A percentile compares a stretch with the other conserved stretches of the same genome.
Evolutionary conservation across 2,797 vertebrate genomes (phyloP).

Genomic region (Miichthys miiuy): DNA sequence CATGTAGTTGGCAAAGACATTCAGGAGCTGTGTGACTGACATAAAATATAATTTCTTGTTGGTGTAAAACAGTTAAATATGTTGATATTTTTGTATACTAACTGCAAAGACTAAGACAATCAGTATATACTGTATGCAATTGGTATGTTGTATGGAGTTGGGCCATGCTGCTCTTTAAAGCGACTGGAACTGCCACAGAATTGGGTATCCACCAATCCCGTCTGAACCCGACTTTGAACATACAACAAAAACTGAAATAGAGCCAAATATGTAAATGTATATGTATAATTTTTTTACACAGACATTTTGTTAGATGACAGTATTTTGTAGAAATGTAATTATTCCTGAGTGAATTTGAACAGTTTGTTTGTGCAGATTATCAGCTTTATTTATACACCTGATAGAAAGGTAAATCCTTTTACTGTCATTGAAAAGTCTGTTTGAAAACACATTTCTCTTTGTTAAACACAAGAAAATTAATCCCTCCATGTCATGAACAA

Average conservation of each 20-base stretch:
- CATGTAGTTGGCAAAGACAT: not conserved
- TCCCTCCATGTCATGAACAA: not conserved
- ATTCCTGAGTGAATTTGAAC: slow-evolving; percentile 1
- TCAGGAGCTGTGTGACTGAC: not conserved
- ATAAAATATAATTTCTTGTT: not conserved
- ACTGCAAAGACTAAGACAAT: not conserved
- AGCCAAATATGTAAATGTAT: not conserved
- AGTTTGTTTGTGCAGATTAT: slow-evolving; percentile 4
- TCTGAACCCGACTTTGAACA: not conserved
- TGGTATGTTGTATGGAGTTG: not conserved
- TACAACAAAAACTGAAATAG: not conserved
- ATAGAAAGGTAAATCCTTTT: not conserved
- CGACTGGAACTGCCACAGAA: not conserved
- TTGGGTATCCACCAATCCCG: not conserved
- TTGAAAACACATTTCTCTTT: slow-evolving; percentile 8
- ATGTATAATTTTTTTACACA: not conserved
- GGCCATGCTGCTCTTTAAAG: not conserved
- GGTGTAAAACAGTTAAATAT: not conserved
- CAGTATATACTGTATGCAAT: not conserved
- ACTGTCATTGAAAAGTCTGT: not conserved
- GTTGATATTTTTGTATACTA: not conserved
- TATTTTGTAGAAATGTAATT: not conserved
- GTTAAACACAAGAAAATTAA: slow-evolving; percentile 2
- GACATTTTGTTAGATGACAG: not conserved
- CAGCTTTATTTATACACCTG: not conserved